A percentile compares a stretch with the other conserved stretches of the same genome.
These are phyloP conservation scores for Tetheella fluctuosa DNA, from an alignment of 2,888 invertebrate species.

Conservation along the genomic window DNA sequence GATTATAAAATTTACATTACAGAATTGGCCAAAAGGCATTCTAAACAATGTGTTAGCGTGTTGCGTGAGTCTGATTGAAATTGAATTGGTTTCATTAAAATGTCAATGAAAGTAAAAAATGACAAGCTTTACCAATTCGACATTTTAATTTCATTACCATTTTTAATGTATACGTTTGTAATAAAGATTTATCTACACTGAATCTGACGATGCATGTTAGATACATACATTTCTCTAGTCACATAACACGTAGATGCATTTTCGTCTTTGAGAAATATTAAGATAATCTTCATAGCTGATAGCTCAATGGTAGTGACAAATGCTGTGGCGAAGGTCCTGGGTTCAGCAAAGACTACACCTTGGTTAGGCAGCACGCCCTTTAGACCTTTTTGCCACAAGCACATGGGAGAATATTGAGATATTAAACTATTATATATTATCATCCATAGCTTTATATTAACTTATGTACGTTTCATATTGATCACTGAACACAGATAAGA, in stretches of 20 bases:
- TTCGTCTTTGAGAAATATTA: not conserved
- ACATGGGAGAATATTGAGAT: too few species aligned
- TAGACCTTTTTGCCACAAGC: too few species aligned
- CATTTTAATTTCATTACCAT: not conserved
- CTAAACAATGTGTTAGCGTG: not conserved
- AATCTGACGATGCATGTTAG: not conserved
- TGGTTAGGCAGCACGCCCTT: too few species aligned
- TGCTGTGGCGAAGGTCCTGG: too few species aligned
- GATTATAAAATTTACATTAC: not conserved
- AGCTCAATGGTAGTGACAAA: too few species aligned
- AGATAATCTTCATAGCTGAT: too few species aligned
- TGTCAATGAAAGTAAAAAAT: not conserved
- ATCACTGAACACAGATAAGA: too few species aligned
- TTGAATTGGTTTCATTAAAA: not conserved
- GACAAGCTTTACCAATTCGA: not conserved
- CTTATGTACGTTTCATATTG: too few species aligned
- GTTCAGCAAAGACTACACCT: too few species aligned
- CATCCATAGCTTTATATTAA: too few species aligned
- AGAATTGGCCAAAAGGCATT: not conserved
- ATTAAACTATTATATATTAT: too few species aligned
- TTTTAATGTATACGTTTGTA: not conserved
- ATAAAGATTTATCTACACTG: not conserved
- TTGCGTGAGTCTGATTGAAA: not conserved
- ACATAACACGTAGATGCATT: not conserved
- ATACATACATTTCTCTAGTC: not conserved